A percentile compares a stretch with the other conserved stretches of the same genome.
Evolutionary conservation across 2,888 invertebrate genomes (phyloP).

Genomic region (Hedychridium roseum): DNA sequence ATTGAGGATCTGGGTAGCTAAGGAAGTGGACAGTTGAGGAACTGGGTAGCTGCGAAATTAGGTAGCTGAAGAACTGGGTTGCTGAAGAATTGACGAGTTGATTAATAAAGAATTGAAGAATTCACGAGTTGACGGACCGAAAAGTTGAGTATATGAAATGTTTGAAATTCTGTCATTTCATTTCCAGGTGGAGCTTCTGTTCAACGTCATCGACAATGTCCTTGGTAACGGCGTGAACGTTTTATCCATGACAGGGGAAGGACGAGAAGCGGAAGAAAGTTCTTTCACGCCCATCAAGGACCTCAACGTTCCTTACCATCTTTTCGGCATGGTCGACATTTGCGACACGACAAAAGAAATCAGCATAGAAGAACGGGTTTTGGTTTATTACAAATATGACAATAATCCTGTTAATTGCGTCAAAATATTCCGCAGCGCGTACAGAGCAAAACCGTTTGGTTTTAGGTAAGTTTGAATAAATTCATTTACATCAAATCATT

Average conservation of each 20-base stretch:
- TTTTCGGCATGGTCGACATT: slow-evolving; percentile 94
- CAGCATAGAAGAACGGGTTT: slow-evolving; percentile 84
- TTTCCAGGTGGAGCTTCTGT: slow-evolving; percentile 72
- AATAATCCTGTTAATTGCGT: slow-evolving; percentile 96
- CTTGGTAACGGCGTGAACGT: slow-evolving; percentile 91
- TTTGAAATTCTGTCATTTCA: too few relatives aligned
- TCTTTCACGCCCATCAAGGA: slow-evolving; percentile 87
- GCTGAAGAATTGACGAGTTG: too few relatives aligned
- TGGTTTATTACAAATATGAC: slow-evolving; percentile 96
- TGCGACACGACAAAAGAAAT: slow-evolving; percentile 96
- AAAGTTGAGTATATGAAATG: too few relatives aligned
- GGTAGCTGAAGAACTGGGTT: too few relatives aligned
- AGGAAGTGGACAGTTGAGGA: too few relatives aligned
- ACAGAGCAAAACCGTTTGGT: slow-evolving; percentile 86
- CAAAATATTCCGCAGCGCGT: slow-evolving; percentile 91
- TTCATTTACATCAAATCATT: background rate
- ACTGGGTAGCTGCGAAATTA: too few relatives aligned
- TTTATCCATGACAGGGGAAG: slow-evolving; percentile 91
- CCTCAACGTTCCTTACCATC: slow-evolving; percentile 84
- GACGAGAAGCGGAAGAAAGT: slow-evolving; percentile 84
- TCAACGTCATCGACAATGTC: slow-evolving; percentile 79
- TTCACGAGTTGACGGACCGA: too few relatives aligned
- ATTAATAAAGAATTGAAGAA: too few relatives aligned
- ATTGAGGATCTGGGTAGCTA: too few relatives aligned
- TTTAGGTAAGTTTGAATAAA: slow-evolving; percentile 67